These are phyloP conservation scores for Diaperis boleti DNA, from an alignment of 2,888 invertebrate genomes.

Conservation along the genomic window DNA sequence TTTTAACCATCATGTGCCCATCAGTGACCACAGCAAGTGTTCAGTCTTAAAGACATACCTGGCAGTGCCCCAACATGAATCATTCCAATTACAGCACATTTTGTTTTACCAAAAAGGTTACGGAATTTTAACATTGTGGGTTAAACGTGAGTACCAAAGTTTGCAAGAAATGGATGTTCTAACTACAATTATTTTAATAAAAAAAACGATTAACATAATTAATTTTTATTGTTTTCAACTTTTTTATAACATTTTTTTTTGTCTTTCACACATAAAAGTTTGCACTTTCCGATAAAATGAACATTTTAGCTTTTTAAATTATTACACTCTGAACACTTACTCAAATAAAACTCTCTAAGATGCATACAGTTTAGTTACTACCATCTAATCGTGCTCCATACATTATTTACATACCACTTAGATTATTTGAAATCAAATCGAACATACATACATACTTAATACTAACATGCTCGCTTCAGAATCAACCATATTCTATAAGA, in stretches of 20 bases:
- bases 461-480: constrained; percentile 55
- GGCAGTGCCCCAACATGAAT: constrained; percentile 78
- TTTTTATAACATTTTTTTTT: constrained; percentile 60
- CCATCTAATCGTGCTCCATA: constrained; percentile 58
- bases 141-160: constrained; percentile 10
- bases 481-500: constrained; percentile 61
- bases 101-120: constrained; percentile 46
- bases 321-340: constrained; percentile 44
- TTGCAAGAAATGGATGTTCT: neutral
- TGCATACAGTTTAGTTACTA: constrained; percentile 53
- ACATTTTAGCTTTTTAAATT: constrained; percentile 33
- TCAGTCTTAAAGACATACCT: too few relatives aligned
- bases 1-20: neutral
- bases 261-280: constrained; percentile 28
- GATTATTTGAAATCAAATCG: constrained; percentile 49
- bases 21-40: neutral
- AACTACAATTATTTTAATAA: too few relatives aligned
- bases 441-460: constrained; percentile 48
- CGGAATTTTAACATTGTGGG: constrained; percentile 48
- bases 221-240: constrained; percentile 61
- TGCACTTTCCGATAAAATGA: constrained; percentile 35
- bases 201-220: constrained; percentile 55
- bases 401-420: constrained; percentile 46
- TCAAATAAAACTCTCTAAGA: constrained; percentile 39
- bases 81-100: constrained; percentile 77